Evolutionary conservation across 1,140 invertebrate species (phyloP), one percentile per base, ranked within the genome.

Genomic region (Hycleus cichorii): DNA sequence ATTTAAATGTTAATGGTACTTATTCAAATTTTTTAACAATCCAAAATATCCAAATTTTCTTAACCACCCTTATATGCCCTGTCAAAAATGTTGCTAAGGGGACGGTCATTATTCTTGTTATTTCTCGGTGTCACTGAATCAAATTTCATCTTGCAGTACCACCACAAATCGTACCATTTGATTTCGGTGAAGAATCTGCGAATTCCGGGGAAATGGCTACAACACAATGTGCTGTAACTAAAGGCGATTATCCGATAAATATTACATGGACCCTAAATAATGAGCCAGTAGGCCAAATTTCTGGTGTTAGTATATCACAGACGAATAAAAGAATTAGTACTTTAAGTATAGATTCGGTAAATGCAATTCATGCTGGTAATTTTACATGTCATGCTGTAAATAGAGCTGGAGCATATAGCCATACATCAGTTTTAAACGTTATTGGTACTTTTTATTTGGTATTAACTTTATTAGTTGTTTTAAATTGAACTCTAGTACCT

Each of bases 161-260:
- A 58, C 77, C 78, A 40, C 71, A 74, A 60, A 79, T 80, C 39
- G 68, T 72, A 5, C 76, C 77, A 4, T 79, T 80, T 58, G 71
- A 73, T 58, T 76, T 78, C 62, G 74, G 75, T 43, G 78, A 61
- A 24, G 75, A 74, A 45, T 70, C 75, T 9, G 72, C 77, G 3
- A 78, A 80, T 66, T 76, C 72, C 49, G 78, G 76, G 5, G 78
- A 81, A 47, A 74, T 75, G 42, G 75, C 78, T n/a, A 77, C 79
- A 12, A 71, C 75, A 12, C 74, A 77, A 11, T 96, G 93, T 75
- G 84, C 86, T 25, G 85, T 95, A 3, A 83, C 83, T 62, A 91
- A 91, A 72, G 90, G 90, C 27, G 90, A 93, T 69, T 78, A 84
- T 54, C 90, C 90, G 1, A 76, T 93, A 50, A 83, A 83, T 47